Base-by-base conservation (phyloP, 1,140 invertebrate genomes). In the Dinothrombium tinctorium region DNA sequence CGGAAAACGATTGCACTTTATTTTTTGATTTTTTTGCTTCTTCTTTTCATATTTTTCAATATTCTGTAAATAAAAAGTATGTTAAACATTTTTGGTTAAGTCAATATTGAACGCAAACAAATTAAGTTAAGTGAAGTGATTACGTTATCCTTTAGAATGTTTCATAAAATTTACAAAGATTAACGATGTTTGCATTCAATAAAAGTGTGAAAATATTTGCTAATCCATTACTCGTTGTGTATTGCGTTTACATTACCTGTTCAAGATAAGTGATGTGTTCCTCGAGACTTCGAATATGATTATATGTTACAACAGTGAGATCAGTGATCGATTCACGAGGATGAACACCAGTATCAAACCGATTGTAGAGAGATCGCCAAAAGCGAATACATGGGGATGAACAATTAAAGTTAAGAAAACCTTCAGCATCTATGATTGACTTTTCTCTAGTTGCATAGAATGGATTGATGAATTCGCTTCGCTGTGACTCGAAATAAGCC, bases 281-380 rank as follows among this genome's bases (percentile, higher is more conserved):
- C 50, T 87, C 76, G 15, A 94, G 55, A 0, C 82, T 84, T 47
- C 69, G 71, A 37, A 70, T 74, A 56, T 94, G 86, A 56, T 92
- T 79, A 25, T 51, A 52, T n/a, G 76, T 73, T 5, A 76, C 74
- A 28, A 79, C 63, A 32, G 92, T 59, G 33, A 86, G 62, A 56
- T 96, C 86, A 19, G 68, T 70, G 1, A 87, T 61, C 12, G 77
- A 73, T 60, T 98, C 90, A 40, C 87, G 63, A 0, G 89, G 82
- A 62, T 96, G 89, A 40, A 96, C 74, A 20, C 86, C 89, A 58
- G 69, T 79, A 60, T 96, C 90, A 63, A 90, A 94, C 33, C 89
- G 69, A 56, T 86, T 90, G 59, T 95, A 98, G 71, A 98, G 76
- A 28, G 83, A 82, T 44, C 81, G 67, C 90, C 90, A 98, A 59